Base-by-base conservation (phyloP, 1,140 invertebrate genomes). In the Musca domestica region DNA sequence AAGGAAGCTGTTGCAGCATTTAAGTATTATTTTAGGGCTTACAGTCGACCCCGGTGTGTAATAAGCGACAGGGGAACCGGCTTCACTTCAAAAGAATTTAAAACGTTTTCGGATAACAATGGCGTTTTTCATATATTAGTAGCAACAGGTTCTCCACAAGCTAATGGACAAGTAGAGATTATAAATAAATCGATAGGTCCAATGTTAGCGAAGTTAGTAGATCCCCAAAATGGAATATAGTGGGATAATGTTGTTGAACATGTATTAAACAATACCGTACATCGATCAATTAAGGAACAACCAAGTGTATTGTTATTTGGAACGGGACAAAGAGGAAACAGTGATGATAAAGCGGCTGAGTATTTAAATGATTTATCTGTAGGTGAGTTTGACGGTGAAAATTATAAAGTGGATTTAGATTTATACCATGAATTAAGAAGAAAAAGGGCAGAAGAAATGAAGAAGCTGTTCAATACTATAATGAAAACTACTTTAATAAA, bases 121-220 rank as follows among this genome's bases (percentile, higher is more conserved):
- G 27, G 49, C 25, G 23, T 65, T 47, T 12, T 2, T 0, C 66
- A 67, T 41, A 23, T 20, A 58, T 10, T 41, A n/a, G n/a, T 67
- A 15, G 77, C 76, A 6, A 80, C 76, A 2, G 78, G 77, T 56
- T 64, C 76, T 3, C 73, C 76, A 9, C 56, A 74, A 67, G 69
- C 70, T 7, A 80, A 81, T 30, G 76, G 64, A 1, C 64, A 66
- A 17, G 64, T 66, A 52, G 64, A 66, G 51, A 66, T 48, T 7
- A 25, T 52, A 1, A 66, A 66, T 30, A 51, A 25, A 6, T 15
- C 47, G 22, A 27, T 74, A 23, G 67, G 51, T 5, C 69, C 71
- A 4, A 74, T 74, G 71, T 48, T 56, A 15, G 51, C 49, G 9
- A 12, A 23, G 14, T 54, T 66, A 30, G 15, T 52, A 1, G 15